These are phyloP conservation scores for Oryzias sinensis DNA, from an alignment of 2,797 vertebrate species.

Conservation along the genomic window DNA sequence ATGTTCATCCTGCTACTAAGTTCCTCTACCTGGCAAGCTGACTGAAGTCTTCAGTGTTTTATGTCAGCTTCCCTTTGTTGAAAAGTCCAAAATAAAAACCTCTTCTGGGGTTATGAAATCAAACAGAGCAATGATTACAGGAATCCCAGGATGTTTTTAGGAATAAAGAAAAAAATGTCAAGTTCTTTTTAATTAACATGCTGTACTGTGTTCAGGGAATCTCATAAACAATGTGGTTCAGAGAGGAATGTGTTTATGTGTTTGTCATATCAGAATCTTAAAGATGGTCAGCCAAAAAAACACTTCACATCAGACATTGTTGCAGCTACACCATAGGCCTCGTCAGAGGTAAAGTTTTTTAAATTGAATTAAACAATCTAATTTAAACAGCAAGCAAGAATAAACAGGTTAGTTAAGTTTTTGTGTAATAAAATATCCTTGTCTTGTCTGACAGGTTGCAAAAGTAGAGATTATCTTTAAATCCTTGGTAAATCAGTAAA, in stretches of 20 bases:
- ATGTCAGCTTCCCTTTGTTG: slow-evolving; percentile 10
- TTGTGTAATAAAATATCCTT: no score
- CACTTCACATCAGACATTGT: no score
- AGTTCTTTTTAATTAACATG: slow-evolving; percentile 52
- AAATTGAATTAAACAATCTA: no score
- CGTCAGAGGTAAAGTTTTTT: no score
- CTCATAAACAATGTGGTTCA: slow-evolving; percentile 25
- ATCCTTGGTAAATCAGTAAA: no score
- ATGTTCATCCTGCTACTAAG: slow-evolving; percentile 15
- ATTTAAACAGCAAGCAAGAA: no score
- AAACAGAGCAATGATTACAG: slow-evolving; percentile 31
- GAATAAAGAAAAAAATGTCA: slow-evolving; percentile 18
- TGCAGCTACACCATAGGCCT: no score
- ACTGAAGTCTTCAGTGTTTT: slow-evolving; percentile 11
- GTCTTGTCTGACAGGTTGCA: no score
- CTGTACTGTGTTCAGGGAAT: slow-evolving; percentile 19
- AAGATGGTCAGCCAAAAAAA: no score
- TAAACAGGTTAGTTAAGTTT: no score
- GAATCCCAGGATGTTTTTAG: slow-evolving; percentile 19
- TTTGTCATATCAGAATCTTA: background rate
- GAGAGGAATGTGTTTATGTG: slow-evolving; percentile 2
- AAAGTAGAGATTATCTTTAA: no score
- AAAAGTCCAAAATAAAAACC: slow-evolving; percentile 35
- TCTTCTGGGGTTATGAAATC: slow-evolving; percentile 25
- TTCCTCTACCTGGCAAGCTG: slow-evolving; percentile 21